phyloP scores from a whole-genome alignment of 2,888 invertebrate genomes.

The Rotaria sp. region DNA sequence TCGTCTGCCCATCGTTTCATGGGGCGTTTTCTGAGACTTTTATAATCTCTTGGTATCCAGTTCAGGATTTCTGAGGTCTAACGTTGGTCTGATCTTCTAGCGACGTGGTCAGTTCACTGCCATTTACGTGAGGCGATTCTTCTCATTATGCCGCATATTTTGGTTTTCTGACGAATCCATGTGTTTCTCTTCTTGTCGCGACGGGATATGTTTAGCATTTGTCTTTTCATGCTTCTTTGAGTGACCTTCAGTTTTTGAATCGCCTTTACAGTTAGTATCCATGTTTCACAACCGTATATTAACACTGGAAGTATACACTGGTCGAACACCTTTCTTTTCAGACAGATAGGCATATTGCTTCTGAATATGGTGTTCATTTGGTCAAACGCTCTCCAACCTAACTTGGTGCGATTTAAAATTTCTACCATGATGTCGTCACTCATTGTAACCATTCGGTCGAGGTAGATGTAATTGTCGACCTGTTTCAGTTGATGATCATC shows the following conservation, averaged over 20 bases:
- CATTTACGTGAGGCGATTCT: neutral
- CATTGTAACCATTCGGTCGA: neutral
- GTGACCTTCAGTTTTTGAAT: neutral
- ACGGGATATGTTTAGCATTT: neutral
- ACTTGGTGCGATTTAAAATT: neutral
- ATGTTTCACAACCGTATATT: neutral
- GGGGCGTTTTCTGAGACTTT: neutral
- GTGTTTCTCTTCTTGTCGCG: neutral
- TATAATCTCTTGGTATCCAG: neutral
- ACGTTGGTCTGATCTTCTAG: neutral
- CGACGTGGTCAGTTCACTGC: neutral
- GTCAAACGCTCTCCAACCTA: neutral
- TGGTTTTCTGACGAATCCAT: neutral
- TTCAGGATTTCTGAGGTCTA: neutral
- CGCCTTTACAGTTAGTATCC: neutral
- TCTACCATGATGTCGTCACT: neutral
- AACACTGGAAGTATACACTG: neutral
- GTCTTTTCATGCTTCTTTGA: neutral
- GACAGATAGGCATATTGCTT: neutral
- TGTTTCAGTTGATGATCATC: neutral
- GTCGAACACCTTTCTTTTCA: neutral
- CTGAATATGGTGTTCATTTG: neutral
- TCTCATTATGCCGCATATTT: neutral
- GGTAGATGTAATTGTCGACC: neutral
- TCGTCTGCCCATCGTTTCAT: neutral